Percentiles rank a stretch among this genome's conserved stretches.
Evolutionary conservation across 2,797 vertebrate species (phyloP).

Genomic region (Gallinago solitaria): DNA sequence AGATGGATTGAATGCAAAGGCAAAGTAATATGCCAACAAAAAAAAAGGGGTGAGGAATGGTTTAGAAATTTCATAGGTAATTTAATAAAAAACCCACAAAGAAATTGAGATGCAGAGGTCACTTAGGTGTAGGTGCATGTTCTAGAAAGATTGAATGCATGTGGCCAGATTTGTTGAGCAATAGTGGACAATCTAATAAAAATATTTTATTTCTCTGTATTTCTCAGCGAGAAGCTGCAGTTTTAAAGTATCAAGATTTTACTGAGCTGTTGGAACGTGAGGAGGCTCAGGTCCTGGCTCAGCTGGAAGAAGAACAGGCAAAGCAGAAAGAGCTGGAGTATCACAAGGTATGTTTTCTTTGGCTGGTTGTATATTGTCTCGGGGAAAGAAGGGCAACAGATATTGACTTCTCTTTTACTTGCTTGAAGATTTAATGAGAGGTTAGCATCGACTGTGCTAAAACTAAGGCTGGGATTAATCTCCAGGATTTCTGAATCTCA

Average conservation of each 20-base stretch:
- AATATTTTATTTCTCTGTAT: background rate
- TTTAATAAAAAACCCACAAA: background rate
- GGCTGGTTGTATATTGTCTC: background rate
- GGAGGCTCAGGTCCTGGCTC: constrained; percentile 71
- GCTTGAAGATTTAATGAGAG: constrained; percentile 10
- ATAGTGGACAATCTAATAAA: background rate
- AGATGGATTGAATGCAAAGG: background rate
- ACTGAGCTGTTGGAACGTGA: constrained; percentile 72
- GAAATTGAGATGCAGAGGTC: background rate
- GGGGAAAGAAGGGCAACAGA: background rate
- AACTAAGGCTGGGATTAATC: background rate
- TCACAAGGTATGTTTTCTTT: constrained; percentile 76
- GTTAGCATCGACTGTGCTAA: background rate
- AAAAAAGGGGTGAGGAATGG: background rate
- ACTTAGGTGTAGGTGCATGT: background rate
- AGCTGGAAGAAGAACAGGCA: constrained; percentile 53
- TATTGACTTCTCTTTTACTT: background rate
- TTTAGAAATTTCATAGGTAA: background rate
- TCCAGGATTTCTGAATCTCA: background rate
- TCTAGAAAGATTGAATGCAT: background rate
- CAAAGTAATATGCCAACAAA: background rate
- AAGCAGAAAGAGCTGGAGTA: constrained; percentile 75
- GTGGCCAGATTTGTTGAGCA: background rate
- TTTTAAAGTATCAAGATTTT: constrained; percentile 69
- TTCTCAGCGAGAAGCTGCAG: constrained; percentile 79